Evolutionary conservation across 1,140 invertebrate species (phyloP).

Genomic region (Trichonephila clavata): DNA sequence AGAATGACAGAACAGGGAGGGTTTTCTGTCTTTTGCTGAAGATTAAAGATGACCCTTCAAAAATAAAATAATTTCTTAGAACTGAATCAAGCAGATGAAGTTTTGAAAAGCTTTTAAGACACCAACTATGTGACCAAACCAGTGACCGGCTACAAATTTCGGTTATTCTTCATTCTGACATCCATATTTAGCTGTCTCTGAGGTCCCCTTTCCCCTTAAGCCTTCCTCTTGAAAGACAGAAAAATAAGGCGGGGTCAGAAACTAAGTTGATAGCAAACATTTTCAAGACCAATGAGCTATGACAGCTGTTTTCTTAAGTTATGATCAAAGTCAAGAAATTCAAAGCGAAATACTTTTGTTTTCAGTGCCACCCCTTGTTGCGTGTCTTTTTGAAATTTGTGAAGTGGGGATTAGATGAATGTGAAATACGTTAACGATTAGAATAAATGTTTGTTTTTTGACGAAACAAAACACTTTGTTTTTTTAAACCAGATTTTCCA

Average conservation of each 20-base stretch:
- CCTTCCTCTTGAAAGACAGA: constrained; percentile 42
- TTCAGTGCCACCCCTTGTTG: not conserved
- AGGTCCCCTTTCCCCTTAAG: constrained; percentile 27
- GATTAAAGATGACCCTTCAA: constrained; percentile 53
- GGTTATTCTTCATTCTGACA: constrained; percentile 29
- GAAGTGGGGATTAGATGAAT: constrained; percentile 18
- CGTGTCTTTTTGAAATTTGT: constrained; percentile 7
- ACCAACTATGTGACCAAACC: constrained; percentile 44
- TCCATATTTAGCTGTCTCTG: constrained; percentile 42
- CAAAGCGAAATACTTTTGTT: constrained; percentile 7
- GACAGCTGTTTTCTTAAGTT: constrained; percentile 55
- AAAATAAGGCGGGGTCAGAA: constrained; percentile 58
- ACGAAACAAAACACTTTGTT: not conserved
- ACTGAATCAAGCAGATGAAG: not conserved
- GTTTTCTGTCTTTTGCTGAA: not conserved
- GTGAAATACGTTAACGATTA: not conserved
- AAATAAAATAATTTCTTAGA: constrained; percentile 16
- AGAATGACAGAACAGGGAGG: not conserved
- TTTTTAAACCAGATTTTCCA: not conserved
- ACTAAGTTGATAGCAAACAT: constrained; percentile 51
- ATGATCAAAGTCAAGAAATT: not conserved
- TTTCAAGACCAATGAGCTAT: constrained; percentile 33
- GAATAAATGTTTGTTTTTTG: not conserved
- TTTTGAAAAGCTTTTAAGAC: constrained; percentile 6
- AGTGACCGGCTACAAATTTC: constrained; percentile 33